Percentiles rank a stretch among this genome's conserved stretches.
phyloP scores from a whole-genome alignment of 2,797 vertebrate species.

The Myotis myotis region DNA sequence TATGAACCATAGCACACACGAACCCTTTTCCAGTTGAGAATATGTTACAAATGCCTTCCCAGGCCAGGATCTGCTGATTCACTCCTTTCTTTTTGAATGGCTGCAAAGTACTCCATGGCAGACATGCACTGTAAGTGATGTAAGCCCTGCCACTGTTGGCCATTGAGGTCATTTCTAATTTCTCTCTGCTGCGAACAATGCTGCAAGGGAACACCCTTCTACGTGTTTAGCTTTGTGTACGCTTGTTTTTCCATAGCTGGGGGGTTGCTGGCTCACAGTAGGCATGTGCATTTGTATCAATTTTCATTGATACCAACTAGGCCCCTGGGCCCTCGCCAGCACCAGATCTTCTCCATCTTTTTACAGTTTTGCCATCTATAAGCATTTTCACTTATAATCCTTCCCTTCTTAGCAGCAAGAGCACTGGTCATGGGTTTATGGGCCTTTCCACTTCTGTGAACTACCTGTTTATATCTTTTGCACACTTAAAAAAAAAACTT shows the following conservation, averaged over 20 bases:
- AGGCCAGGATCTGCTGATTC: neutral
- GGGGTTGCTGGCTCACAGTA: neutral
- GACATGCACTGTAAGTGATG: neutral
- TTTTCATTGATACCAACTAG: neutral
- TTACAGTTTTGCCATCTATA: neutral
- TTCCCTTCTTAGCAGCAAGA: neutral
- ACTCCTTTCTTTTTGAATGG: constrained; percentile 9
- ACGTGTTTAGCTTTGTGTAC: neutral
- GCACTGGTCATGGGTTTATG: neutral
- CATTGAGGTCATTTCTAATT: neutral
- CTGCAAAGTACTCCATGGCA: neutral
- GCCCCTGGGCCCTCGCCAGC: neutral
- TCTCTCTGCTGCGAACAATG: neutral
- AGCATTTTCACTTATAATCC: neutral
- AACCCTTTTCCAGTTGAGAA: neutral
- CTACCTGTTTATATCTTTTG: constrained; percentile 4
- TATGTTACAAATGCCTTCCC: neutral
- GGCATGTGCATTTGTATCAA: neutral
- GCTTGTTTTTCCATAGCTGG: neutral
- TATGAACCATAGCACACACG: neutral
- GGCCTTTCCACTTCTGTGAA: neutral
- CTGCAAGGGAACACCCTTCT: neutral
- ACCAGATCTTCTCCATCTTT: neutral
- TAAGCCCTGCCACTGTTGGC: neutral
- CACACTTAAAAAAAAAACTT: neutral